phyloP scores from a whole-genome alignment of 92 coral and sea anemone genomes.

The Ricordea florida region DNA sequence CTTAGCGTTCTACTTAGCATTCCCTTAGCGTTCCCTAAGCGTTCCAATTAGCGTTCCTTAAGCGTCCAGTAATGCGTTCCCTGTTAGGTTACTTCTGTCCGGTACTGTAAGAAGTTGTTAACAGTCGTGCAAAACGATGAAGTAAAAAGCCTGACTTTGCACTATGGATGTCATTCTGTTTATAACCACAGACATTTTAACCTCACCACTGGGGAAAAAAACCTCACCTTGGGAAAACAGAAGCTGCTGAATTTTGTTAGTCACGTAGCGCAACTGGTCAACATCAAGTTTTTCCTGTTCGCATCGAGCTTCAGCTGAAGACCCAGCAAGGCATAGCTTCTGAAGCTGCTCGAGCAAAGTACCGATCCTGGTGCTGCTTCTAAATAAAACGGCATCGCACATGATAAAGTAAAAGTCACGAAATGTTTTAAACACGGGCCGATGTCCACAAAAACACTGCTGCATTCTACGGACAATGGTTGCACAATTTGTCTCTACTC shows the following conservation, averaged over 20 bases:
- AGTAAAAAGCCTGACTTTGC: too few species aligned
- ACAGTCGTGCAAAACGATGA: too few species aligned
- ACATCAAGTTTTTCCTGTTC: slow-evolving; percentile 81
- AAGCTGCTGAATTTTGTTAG: slow-evolving; percentile 93
- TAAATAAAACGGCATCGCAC: neutral
- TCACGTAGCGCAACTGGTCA: slow-evolving; percentile 94
- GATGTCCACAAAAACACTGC: neutral
- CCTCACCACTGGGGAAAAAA: too few species aligned
- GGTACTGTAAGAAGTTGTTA: too few species aligned
- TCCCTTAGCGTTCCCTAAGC: too few species aligned
- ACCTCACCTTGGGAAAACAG: slow-evolving; percentile 87
- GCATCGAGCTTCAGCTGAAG: slow-evolving; percentile 68
- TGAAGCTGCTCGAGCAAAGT: slow-evolving; percentile 89
- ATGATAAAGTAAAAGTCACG: neutral
- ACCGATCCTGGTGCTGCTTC: slow-evolving; percentile 84
- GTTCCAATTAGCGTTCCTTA: too few species aligned
- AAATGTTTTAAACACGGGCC: neutral
- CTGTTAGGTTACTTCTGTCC: too few species aligned
- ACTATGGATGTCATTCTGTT: too few species aligned
- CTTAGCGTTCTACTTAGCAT: too few species aligned
- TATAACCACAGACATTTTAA: too few species aligned
- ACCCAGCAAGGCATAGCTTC: slow-evolving; percentile 75
- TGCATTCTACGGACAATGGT: neutral
- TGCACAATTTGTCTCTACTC: neutral
- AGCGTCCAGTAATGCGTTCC: too few species aligned